phyloP scores from a whole-genome alignment of 2,797 vertebrate species.

The Tachyglossus aculeatus region DNA sequence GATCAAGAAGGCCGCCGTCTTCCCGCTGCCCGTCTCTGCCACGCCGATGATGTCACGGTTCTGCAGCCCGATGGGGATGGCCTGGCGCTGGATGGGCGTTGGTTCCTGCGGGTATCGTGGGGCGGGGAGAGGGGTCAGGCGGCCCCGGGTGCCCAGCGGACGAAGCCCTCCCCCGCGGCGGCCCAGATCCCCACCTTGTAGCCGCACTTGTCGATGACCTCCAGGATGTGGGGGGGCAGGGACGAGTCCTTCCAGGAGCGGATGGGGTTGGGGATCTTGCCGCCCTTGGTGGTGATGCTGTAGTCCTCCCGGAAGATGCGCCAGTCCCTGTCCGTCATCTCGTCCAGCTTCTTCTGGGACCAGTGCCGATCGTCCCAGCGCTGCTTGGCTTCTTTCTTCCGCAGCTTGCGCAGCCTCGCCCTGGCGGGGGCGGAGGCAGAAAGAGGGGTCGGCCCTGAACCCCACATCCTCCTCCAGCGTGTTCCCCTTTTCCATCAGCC shows the following conservation, averaged over 20 bases:
- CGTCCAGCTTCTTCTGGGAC: slow-evolving; percentile 99
- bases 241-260: slow-evolving; percentile 96
- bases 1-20: slow-evolving; percentile 97
- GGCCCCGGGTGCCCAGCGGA: too few relatives aligned
- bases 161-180: too few relatives aligned
- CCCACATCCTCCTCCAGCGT: slow-evolving; percentile 97
- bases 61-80: slow-evolving; percentile 96
- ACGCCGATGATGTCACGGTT: slow-evolving; percentile 98
- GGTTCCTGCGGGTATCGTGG: slow-evolving; percentile 81
- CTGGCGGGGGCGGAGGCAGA: slow-evolving; percentile 57
- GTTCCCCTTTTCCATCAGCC: slow-evolving; percentile 95
- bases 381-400: slow-evolving; percentile 98
- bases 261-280: slow-evolving; percentile 98
- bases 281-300: slow-evolving; percentile 98
- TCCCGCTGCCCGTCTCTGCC: slow-evolving; percentile 95
- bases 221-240: slow-evolving; percentile 92
- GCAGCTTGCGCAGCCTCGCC: slow-evolving; percentile 89
- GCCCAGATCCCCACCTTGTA: slow-evolving; percentile 86
- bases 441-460: neutral
- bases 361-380: slow-evolving; percentile 98
- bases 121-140: too few relatives aligned
- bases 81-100: slow-evolving; percentile 97
- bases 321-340: slow-evolving; percentile 99
- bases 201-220: slow-evolving; percentile 97
- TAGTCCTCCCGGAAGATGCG: slow-evolving; percentile 97